phyloP scores from a whole-genome alignment of 2,888 invertebrate species.

The Thysanoteuthis rhombus region DNA sequence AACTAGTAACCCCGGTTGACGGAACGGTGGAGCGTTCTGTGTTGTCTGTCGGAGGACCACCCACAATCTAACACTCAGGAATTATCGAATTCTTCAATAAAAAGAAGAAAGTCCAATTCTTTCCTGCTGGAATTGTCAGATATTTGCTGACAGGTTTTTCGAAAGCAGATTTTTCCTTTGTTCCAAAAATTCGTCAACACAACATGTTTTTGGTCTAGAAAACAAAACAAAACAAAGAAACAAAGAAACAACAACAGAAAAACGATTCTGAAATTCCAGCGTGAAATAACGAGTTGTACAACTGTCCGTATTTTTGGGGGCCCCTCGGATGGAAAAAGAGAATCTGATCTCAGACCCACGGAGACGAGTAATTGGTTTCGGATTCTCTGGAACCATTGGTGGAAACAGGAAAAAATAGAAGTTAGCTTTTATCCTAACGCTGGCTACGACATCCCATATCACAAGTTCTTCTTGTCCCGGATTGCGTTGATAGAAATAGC shows the following conservation, averaged over 20 bases:
- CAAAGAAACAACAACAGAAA: too few relatives aligned
- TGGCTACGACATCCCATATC: too few relatives aligned
- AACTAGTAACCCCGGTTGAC: too few relatives aligned
- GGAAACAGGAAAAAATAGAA: too few relatives aligned
- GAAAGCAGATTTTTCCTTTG: background rate
- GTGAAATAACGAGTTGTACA: background rate
- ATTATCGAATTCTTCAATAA: background rate
- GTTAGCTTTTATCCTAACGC: too few relatives aligned
- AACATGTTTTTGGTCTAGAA: background rate
- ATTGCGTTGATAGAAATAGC: too few relatives aligned
- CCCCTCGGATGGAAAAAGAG: too few relatives aligned
- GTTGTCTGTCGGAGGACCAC: background rate
- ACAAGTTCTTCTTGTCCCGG: too few relatives aligned
- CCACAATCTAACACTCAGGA: background rate
- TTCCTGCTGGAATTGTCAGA: background rate
- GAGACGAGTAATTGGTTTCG: too few relatives aligned
- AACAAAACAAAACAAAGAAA: background rate
- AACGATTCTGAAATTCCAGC: background rate
- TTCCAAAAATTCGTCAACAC: background rate
- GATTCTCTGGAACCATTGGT: too few relatives aligned
- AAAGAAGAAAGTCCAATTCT: background rate
- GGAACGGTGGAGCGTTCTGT: too few relatives aligned
- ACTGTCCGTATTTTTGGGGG: background rate
- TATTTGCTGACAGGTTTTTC: background rate
- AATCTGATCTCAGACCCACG: too few relatives aligned